Conservation (phyloP, 2,113 vertebrate genomes). For the Myotis yumanensis region DNA sequence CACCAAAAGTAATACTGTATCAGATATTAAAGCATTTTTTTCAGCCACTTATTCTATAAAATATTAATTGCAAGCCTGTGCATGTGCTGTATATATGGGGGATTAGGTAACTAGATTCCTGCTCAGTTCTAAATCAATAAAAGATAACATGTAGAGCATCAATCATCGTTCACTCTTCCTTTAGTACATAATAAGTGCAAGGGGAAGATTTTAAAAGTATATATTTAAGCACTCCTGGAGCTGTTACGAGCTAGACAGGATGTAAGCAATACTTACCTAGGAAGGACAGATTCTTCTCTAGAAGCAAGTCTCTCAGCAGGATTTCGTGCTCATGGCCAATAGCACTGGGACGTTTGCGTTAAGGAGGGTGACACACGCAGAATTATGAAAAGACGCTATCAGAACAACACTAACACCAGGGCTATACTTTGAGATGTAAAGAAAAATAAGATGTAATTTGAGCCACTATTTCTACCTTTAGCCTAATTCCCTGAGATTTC, state of each 20-base stretch:
- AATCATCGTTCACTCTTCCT: slow-evolving; percentile 82
- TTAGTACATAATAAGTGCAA: slow-evolving; percentile 75
- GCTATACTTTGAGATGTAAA: not conserved
- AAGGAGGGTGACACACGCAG: slow-evolving; percentile 80
- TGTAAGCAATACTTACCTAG: slow-evolving; percentile 89
- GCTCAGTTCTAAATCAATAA: slow-evolving; percentile 89
- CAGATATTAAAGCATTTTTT: slow-evolving; percentile 88
- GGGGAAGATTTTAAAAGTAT: slow-evolving; percentile 53
- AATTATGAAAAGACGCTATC: not conserved
- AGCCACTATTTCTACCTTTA: not conserved
- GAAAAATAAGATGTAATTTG: not conserved
- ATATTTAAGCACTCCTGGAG: slow-evolving; percentile 72
- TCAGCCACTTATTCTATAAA: slow-evolving; percentile 92
- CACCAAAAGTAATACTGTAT: slow-evolving; percentile 86
- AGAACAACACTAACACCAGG: not conserved
- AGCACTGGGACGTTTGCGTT: slow-evolving; percentile 87
- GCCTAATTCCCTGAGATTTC: not conserved
- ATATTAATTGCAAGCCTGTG: slow-evolving; percentile 90
- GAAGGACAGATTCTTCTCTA: slow-evolving; percentile 94
- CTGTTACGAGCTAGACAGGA: slow-evolving; percentile 26
- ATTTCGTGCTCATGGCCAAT: slow-evolving; percentile 97
- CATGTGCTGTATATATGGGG: slow-evolving; percentile 82
- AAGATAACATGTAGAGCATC: slow-evolving; percentile 86
- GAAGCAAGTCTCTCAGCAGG: slow-evolving; percentile 92
- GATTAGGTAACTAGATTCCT: slow-evolving; percentile 88